Conservation (phyloP, 2,113 vertebrate species). For the Pygoscelis adeliae region DNA sequence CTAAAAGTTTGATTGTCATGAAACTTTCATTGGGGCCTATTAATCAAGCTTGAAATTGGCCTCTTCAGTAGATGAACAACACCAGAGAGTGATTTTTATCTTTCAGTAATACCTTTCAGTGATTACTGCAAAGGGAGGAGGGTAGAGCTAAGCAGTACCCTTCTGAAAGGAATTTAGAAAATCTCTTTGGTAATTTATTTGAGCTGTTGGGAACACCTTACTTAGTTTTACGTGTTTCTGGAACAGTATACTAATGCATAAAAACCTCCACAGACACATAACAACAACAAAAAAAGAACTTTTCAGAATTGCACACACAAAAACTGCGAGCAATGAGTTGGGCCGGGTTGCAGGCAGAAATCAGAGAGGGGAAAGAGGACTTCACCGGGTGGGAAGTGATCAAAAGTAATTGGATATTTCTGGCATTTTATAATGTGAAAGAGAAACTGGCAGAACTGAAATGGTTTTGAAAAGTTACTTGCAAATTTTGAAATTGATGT, state of each 20-base stretch:
- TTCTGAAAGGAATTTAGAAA: conserved; percentile 37
- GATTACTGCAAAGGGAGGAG: conserved; percentile 4
- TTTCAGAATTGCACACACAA: neutral
- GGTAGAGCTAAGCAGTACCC: neutral
- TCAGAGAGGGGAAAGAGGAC: neutral
- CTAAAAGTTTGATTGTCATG: neutral
- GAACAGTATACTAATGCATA: neutral
- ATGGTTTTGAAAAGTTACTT: neutral
- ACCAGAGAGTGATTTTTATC: neutral
- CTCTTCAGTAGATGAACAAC: neutral
- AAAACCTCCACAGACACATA: neutral
- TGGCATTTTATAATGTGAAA: neutral
- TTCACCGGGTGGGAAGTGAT: neutral
- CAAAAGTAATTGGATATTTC: neutral
- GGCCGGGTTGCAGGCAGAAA: neutral
- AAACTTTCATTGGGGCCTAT: neutral
- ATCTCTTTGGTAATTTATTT: conserved; percentile 18
- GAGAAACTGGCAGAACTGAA: neutral
- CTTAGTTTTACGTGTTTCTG: neutral
- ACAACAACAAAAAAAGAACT: neutral
- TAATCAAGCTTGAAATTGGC: neutral
- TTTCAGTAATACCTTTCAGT: neutral
- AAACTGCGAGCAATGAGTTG: neutral
- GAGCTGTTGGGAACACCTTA: neutral
- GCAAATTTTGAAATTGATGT: neutral